A percentile compares a stretch with the other conserved stretches of the same genome.
These are phyloP conservation scores for Spizaetus ornatus DNA, from an alignment of 2,113 vertebrate genomes.

Conservation along the genomic window DNA sequence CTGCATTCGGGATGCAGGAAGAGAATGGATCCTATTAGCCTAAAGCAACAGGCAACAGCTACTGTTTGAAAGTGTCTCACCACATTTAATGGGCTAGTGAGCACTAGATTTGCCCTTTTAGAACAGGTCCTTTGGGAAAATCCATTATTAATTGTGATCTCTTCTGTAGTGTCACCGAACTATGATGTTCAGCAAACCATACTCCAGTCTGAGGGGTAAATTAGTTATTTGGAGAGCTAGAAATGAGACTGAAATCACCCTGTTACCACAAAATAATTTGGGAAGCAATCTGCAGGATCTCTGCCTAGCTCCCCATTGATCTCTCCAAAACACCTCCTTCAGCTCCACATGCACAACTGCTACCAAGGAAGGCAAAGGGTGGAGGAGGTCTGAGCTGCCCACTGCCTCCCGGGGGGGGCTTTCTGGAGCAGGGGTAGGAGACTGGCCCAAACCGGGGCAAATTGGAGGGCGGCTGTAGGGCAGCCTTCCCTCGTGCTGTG, in stretches of 20 bases:
- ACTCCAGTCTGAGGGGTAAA: background rate
- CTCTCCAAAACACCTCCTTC: background rate
- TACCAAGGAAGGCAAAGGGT: background rate
- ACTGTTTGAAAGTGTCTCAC: background rate
- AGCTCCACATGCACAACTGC: background rate
- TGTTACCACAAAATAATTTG: background rate
- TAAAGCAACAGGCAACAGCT: slow-evolving; percentile 2
- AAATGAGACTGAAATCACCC: background rate
- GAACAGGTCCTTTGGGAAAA: slow-evolving; percentile 22
- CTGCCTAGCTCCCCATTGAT: background rate
- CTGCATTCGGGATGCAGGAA: background rate
- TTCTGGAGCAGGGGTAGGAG: background rate
- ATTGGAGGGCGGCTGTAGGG: background rate
- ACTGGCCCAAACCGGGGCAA: background rate
- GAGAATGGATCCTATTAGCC: background rate
- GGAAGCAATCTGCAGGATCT: background rate
- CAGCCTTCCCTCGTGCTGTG: background rate
- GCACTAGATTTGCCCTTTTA: slow-evolving; percentile 27
- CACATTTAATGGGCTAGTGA: background rate
- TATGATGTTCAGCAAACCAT: background rate
- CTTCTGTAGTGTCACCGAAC: background rate
- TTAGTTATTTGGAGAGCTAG: background rate
- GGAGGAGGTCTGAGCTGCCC: background rate
- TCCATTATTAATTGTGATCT: slow-evolving; percentile 29
- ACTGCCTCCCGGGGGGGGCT: background rate